These are phyloP conservation scores for Hypselothyrea guttata DNA, from an alignment of 2,888 invertebrate species.

Conservation along the genomic window DNA sequence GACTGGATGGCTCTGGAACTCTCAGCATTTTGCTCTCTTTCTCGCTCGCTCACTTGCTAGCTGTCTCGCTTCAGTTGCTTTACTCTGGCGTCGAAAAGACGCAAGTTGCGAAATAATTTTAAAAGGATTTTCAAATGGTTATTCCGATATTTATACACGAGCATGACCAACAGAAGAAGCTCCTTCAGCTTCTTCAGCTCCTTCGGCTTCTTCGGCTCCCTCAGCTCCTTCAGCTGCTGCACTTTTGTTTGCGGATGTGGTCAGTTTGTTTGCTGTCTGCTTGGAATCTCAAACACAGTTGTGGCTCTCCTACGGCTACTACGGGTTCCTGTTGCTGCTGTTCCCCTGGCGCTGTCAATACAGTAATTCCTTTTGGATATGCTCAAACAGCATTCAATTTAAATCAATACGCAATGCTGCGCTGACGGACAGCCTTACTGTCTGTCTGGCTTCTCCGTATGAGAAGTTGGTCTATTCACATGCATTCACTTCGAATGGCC, in stretches of 20 bases:
- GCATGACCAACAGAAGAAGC: slow-evolving; percentile 44
- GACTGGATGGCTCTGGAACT: slow-evolving; percentile 1
- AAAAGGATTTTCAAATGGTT: slow-evolving; percentile 77
- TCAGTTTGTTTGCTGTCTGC: slow-evolving; percentile 63
- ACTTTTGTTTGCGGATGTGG: slow-evolving; percentile 69
- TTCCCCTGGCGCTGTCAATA: slow-evolving; percentile 13
- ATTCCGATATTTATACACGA: slow-evolving; percentile 72
- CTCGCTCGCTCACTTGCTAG: no score
- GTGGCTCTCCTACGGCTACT: slow-evolving; percentile 10
- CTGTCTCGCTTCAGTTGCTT: not conserved
- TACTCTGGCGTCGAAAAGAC: slow-evolving; percentile 70
- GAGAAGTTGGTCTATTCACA: slow-evolving; percentile 49
- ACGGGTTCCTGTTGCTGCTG: slow-evolving; percentile 25
- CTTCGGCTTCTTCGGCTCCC: no score
- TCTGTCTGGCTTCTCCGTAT: slow-evolving; percentile 24
- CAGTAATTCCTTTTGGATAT: slow-evolving; percentile 14
- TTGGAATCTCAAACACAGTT: slow-evolving; percentile 29
- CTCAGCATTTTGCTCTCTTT: not conserved
- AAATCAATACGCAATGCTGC: slow-evolving; percentile 55
- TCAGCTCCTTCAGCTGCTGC: slow-evolving; percentile 5
- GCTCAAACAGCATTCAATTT: slow-evolving; percentile 62
- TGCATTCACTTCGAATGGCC: slow-evolving; percentile 51
- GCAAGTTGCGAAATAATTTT: slow-evolving; percentile 76
- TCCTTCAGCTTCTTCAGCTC: slow-evolving; percentile 8
- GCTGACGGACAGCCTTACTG: slow-evolving; percentile 11